Percentiles rank a stretch among this genome's conserved stretches.
phyloP scores from a whole-genome alignment of 2,888 invertebrate species.

The Argyresthia goedartella region DNA sequence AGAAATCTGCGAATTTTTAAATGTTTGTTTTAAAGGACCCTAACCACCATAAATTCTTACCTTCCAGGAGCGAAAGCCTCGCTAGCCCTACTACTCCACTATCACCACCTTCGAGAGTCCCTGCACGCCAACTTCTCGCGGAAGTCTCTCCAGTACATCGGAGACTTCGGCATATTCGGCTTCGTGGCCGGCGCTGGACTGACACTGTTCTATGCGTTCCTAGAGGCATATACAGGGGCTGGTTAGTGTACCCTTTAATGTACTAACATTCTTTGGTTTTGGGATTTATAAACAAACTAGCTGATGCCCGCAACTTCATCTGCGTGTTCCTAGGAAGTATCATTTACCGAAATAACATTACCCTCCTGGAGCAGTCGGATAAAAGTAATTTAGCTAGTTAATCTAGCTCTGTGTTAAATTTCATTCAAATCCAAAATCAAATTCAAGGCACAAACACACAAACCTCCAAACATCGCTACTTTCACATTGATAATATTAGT shows the following conservation, averaged over 20 bases:
- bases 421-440: no score
- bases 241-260: conserved; percentile 29
- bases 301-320: no score
- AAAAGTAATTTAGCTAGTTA: no score
- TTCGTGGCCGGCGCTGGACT: conserved; percentile 54
- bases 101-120: conserved; percentile 49
- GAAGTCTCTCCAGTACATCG: conserved; percentile 53
- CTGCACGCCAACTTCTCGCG: conserved; percentile 63
- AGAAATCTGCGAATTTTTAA: no score
- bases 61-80: conserved; percentile 45
- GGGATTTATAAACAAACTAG: neutral
- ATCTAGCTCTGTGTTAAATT: no score
- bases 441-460: no score
- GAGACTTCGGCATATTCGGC: conserved; percentile 58
- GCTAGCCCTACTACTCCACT: conserved; percentile 48
- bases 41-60: neutral
- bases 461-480: no score
- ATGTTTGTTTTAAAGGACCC: no score
- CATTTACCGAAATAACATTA: no score
- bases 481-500: no score
- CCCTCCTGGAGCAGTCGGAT: no score
- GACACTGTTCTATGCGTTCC: conserved; percentile 55
- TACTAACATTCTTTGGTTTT: neutral
- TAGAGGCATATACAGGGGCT: conserved; percentile 49
- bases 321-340: no score